phyloP scores from a whole-genome alignment of 2,888 invertebrate species.

The Diloba caeruleocephala region DNA sequence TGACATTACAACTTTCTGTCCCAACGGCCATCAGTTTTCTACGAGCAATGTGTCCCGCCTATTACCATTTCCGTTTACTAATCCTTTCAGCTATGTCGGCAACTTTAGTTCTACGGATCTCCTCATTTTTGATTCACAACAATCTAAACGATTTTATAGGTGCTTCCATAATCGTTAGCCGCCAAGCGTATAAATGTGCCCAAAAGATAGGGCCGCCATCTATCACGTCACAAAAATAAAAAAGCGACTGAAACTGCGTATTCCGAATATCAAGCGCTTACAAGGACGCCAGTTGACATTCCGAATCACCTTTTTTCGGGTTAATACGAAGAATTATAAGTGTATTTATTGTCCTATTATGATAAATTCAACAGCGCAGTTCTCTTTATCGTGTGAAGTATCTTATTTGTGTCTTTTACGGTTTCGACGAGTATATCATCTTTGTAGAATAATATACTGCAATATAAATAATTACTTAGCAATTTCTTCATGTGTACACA shows the following conservation, averaged over 20 bases:
- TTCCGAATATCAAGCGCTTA: constrained; percentile 48
- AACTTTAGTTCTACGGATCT: too few relatives aligned
- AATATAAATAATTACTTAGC: too few relatives aligned
- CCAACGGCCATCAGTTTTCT: too few relatives aligned
- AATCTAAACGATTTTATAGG: constrained; percentile 36
- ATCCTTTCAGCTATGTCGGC: too few relatives aligned
- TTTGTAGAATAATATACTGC: constrained; percentile 31
- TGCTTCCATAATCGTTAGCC: constrained; percentile 39
- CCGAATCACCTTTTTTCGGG: constrained; percentile 53
- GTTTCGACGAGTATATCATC: constrained; percentile 20
- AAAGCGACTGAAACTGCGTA: constrained; percentile 45
- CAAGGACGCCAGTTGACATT: constrained; percentile 36
- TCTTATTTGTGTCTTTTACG: constrained; percentile 29
- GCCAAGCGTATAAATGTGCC: constrained; percentile 44
- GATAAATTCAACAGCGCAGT: constrained; percentile 44
- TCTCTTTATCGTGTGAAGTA: constrained; percentile 38
- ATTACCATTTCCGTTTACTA: too few relatives aligned
- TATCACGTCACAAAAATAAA: constrained; percentile 49
- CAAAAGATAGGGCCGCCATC: constrained; percentile 42
- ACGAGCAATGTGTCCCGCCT: too few relatives aligned
- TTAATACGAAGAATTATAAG: constrained; percentile 54
- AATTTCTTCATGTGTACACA: too few relatives aligned
- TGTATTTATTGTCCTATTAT: constrained; percentile 54
- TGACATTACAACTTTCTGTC: too few relatives aligned
- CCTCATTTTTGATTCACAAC: too few relatives aligned